phyloP scores from a whole-genome alignment of 23 tunicate genomes.

The Phallusia fumigata region DNA sequence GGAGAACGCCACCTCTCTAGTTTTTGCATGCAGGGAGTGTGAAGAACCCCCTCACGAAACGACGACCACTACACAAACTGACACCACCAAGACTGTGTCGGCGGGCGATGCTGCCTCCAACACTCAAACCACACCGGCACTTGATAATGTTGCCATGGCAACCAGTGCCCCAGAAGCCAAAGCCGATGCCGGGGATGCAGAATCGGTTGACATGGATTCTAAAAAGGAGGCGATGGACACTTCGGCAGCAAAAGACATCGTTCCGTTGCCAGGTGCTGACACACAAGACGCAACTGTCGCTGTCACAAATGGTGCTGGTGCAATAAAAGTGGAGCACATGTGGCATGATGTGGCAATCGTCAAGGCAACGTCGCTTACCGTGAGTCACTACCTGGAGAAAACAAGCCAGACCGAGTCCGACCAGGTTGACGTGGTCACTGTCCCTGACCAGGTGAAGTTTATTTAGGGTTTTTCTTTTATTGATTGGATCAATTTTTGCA shows the following conservation, averaged over 20 bases:
- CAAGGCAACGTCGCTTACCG: slow-evolving; percentile 64
- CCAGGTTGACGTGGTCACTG: slow-evolving; percentile 29
- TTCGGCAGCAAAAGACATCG: not conserved
- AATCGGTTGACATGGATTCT: not conserved
- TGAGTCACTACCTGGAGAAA: slow-evolving; percentile 68
- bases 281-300: slow-evolving; percentile 6
- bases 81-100: slow-evolving; percentile 75
- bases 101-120: slow-evolving; percentile 57
- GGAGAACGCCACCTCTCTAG: too few relatives aligned
- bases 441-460: slow-evolving; percentile 45
- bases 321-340: slow-evolving; percentile 33
- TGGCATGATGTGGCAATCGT: slow-evolving; percentile 92
- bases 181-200: not conserved
- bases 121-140: slow-evolving; percentile 41
- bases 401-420: slow-evolving; percentile 25
- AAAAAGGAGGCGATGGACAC: not conserved
- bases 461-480: not conserved
- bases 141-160: slow-evolving; percentile 32
- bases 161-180: slow-evolving; percentile 26
- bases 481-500: not conserved
- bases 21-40: slow-evolving; percentile 76
- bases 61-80: slow-evolving; percentile 82
- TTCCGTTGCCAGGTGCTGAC: not conserved
- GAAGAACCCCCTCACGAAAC: slow-evolving; percentile 82
- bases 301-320: slow-evolving; percentile 14